Conservation (phyloP, 2,113 vertebrate genomes). For the Azemiops feae region DNA sequence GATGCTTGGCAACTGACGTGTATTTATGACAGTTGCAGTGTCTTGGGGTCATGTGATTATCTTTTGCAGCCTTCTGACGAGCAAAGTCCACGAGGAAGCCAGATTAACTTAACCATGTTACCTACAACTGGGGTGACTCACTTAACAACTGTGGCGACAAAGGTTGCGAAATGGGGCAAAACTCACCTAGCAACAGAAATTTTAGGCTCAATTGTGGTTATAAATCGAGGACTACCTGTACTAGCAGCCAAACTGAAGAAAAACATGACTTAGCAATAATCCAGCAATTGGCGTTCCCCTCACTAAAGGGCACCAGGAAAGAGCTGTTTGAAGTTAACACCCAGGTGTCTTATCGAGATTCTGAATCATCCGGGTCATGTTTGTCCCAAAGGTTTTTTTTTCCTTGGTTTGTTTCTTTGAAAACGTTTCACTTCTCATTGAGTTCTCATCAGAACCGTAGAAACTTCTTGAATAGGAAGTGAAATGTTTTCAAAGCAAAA, state of each 20-base stretch:
- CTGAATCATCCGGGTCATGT: background rate
- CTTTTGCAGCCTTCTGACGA: background rate
- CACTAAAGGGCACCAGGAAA: background rate
- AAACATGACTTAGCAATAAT: background rate
- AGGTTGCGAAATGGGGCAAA: background rate
- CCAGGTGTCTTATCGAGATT: background rate
- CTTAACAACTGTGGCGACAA: background rate
- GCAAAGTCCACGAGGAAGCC: background rate
- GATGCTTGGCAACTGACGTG: background rate
- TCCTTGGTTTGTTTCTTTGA: background rate
- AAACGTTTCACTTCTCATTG: background rate
- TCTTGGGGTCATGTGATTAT: background rate
- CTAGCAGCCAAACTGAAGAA: background rate
- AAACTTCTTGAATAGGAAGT: background rate
- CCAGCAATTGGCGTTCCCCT: background rate
- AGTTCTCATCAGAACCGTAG: background rate
- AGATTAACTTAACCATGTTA: background rate
- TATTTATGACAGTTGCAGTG: background rate
- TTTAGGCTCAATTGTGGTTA: too few relatives aligned
- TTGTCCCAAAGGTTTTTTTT: background rate
- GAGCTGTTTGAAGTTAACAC: background rate
- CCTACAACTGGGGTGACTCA: background rate
- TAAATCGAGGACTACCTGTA: too few relatives aligned
- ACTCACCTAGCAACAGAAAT: too few relatives aligned
- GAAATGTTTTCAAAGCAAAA: background rate